Conservation (phyloP, 2,797 vertebrate species). For the Gobio occitaniae region DNA sequence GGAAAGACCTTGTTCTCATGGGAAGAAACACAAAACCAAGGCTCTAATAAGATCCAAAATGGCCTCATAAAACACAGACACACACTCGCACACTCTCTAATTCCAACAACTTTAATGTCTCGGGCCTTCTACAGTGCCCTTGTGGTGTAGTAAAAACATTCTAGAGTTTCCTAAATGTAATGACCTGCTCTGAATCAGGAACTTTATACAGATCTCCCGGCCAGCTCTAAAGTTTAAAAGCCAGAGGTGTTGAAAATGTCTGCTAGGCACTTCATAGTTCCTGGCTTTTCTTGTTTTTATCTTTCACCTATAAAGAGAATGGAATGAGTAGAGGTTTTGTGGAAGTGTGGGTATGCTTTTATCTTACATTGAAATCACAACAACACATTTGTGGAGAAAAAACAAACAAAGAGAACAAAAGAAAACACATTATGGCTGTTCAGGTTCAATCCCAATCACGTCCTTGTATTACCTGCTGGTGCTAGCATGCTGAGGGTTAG, state of each 20-base stretch:
- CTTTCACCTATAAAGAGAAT: not conserved
- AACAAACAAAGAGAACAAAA: not conserved
- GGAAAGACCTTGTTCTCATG: constrained; percentile 37
- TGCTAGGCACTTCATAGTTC: constrained; percentile 8
- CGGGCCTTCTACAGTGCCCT: constrained; percentile 33
- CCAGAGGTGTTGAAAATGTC: constrained; percentile 20
- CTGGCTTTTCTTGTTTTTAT: not conserved
- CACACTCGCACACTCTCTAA: constrained; percentile 3
- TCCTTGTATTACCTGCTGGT: constrained; percentile 20
- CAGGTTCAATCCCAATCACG: not conserved
- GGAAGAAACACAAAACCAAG: constrained; percentile 31
- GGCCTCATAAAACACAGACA: constrained; percentile 29
- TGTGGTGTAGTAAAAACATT: constrained; percentile 44
- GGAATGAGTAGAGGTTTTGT: not conserved
- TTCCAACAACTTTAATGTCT: constrained; percentile 34
- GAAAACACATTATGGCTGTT: constrained; percentile 7
- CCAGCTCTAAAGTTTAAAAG: constrained; percentile 15
- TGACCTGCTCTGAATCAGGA: constrained; percentile 32
- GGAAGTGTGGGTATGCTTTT: not conserved
- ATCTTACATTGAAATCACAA: not conserved
- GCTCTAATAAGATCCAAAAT: constrained; percentile 46
- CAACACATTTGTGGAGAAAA: not conserved
- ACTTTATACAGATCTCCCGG: constrained; percentile 15
- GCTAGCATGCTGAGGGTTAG: constrained; percentile 27
- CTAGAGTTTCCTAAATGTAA: constrained; percentile 51